These are phyloP conservation scores for Trichacis sp. DNA, from an alignment of 2,888 invertebrate genomes.

Conservation along the genomic window DNA sequence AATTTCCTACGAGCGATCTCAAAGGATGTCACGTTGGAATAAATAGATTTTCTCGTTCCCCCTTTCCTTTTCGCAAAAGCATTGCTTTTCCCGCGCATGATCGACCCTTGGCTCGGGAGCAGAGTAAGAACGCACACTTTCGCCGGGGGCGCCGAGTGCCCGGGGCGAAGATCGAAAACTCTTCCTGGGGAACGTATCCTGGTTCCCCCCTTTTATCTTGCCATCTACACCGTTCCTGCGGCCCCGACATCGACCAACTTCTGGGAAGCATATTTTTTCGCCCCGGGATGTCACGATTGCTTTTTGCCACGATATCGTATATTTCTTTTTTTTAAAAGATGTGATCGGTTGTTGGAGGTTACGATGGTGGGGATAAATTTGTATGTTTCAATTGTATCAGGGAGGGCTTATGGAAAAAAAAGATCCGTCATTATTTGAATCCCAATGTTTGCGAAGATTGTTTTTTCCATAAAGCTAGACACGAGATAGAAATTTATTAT, in stretches of 20 bases:
- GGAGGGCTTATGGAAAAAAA: too few relatives aligned
- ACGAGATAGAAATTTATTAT: too few relatives aligned
- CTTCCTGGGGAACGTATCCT: constrained; percentile 24
- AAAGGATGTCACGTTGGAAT: constrained; percentile 58
- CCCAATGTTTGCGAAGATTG: too few relatives aligned
- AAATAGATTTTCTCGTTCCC: constrained; percentile 61
- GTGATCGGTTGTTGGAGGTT: too few relatives aligned
- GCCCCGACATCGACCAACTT: too few relatives aligned
- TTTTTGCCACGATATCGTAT: too few relatives aligned
- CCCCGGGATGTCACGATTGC: background rate
- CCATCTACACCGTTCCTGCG: constrained; percentile 7
- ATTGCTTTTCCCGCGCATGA: constrained; percentile 29
- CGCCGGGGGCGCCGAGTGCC: constrained; percentile 12
- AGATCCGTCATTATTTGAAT: too few relatives aligned
- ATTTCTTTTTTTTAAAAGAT: background rate
- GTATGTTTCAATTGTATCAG: too few relatives aligned
- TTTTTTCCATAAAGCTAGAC: too few relatives aligned
- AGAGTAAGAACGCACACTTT: constrained; percentile 36
- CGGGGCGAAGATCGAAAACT: constrained; percentile 35
- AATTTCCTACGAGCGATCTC: constrained; percentile 60
- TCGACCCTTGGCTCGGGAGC: constrained; percentile 15
- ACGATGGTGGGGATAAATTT: too few relatives aligned
- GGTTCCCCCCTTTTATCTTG: constrained; percentile 29
- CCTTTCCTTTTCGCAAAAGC: constrained; percentile 18
- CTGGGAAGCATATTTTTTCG: too few relatives aligned